phyloP scores from a whole-genome alignment of 2,888 invertebrate species.

The Cephus pygmeus region DNA sequence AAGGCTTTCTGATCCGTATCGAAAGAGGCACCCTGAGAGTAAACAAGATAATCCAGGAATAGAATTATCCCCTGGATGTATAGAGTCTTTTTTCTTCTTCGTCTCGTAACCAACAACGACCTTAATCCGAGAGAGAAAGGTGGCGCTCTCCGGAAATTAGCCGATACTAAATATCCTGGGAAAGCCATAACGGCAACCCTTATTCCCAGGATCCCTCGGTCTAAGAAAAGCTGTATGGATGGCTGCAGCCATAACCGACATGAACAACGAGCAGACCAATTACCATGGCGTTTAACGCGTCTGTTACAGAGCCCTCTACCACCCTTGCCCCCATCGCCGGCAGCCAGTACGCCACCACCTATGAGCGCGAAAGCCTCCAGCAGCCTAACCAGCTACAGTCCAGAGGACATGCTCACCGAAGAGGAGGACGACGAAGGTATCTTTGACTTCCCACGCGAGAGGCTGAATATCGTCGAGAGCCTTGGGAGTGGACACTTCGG shows the following conservation, averaged over 20 bases:
- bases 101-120: too few species aligned
- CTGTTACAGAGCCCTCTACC: constrained; percentile 57
- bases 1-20: too few species aligned
- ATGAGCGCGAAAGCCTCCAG: constrained; percentile 63
- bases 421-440: constrained; percentile 65
- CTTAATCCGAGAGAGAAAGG: too few species aligned
- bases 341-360: constrained; percentile 63
- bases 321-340: constrained; percentile 64
- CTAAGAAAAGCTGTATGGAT: not conserved
- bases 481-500: constrained; percentile 83
- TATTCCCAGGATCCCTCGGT: not conserved
- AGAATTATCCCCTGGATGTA: too few species aligned
- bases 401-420: constrained; percentile 68
- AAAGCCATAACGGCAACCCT: not conserved
- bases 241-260: not conserved
- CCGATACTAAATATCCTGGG: not conserved
- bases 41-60: too few species aligned
- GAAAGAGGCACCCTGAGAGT: too few species aligned
- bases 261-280: not conserved
- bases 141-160: not conserved
- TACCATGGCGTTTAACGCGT: constrained; percentile 3
- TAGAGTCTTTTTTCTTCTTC: too few species aligned
- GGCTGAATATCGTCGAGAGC: constrained; percentile 80
- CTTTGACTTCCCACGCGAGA: constrained; percentile 77
- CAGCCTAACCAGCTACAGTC: constrained; percentile 63